Conservation (phyloP, 2,797 vertebrate species). For the Notolabrus celidotus region DNA sequence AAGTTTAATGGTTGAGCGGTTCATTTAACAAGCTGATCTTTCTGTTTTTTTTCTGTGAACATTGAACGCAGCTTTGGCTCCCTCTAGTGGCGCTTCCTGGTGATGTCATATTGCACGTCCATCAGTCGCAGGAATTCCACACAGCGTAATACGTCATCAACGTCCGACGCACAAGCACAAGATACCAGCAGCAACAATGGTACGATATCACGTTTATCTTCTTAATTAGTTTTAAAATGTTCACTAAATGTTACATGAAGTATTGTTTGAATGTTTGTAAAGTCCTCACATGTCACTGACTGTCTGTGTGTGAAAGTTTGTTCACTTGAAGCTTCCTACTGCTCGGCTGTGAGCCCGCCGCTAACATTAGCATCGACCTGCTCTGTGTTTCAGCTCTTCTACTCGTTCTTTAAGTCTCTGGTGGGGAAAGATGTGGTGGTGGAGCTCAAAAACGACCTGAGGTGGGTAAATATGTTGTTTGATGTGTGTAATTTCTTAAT, state of each 20-base stretch:
- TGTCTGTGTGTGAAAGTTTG: not conserved
- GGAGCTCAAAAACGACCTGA: slow-evolving; percentile 96
- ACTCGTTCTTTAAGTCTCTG: slow-evolving; percentile 96
- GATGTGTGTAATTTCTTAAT: no score
- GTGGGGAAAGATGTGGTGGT: slow-evolving; percentile 97
- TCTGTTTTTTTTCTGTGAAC: not conserved
- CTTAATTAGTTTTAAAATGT: not conserved
- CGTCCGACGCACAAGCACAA: slow-evolving; percentile 30
- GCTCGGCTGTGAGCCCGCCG: slow-evolving; percentile 30
- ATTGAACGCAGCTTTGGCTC: slow-evolving; percentile 39
- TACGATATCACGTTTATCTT: slow-evolving; percentile 13
- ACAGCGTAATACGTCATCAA: slow-evolving; percentile 47
- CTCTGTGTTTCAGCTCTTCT: slow-evolving; percentile 89
- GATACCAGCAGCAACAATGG: slow-evolving; percentile 66
- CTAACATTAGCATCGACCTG: slow-evolving; percentile 47
- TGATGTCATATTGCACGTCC: slow-evolving; percentile 16
- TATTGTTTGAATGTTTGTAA: no score
- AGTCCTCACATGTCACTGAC: accelerated
- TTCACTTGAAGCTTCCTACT: not conserved
- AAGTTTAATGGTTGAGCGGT: not conserved
- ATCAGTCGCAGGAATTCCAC: slow-evolving; percentile 32
- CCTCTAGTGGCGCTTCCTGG: slow-evolving; percentile 5
- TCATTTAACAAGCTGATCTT: not conserved
- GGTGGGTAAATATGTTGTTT: slow-evolving; percentile 74
- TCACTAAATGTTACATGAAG: accelerated